These are phyloP conservation scores for Cyprinella venusta DNA, from an alignment of 2,797 vertebrate species.

Conservation along the genomic window DNA sequence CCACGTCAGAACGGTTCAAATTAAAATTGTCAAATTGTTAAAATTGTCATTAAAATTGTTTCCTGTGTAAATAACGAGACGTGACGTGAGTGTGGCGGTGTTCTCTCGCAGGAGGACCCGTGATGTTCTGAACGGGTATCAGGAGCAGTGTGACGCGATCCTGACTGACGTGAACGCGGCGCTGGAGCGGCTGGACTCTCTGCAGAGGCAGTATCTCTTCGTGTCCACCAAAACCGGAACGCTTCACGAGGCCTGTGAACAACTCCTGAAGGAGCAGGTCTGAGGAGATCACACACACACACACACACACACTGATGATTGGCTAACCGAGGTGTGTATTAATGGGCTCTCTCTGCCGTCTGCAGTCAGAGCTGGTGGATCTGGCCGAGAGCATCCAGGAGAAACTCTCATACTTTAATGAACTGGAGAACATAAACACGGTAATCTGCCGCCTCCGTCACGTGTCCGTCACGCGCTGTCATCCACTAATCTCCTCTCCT, in stretches of 20 bases:
- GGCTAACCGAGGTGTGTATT: neutral
- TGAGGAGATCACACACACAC: neutral
- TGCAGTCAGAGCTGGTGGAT: conserved; percentile 92
- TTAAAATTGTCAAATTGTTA: too few relatives aligned
- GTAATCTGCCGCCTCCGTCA: conserved; percentile 70
- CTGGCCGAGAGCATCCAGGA: conserved; percentile 96
- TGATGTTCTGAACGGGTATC: conserved; percentile 91
- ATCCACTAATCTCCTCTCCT: neutral
- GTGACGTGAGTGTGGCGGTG: too few relatives aligned
- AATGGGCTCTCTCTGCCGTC: conserved; percentile 56
- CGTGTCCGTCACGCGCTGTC: neutral
- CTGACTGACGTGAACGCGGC: conserved; percentile 89
- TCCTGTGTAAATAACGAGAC: too few relatives aligned
- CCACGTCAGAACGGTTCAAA: too few relatives aligned
- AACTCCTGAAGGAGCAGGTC: conserved; percentile 97
- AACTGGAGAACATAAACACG: conserved; percentile 94
- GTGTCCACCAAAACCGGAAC: conserved; percentile 97
- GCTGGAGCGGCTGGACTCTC: conserved; percentile 90
- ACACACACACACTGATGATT: neutral
- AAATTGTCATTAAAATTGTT: too few relatives aligned
- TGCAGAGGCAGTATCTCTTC: conserved; percentile 97
- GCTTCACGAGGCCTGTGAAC: conserved; percentile 94
- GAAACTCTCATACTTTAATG: conserved; percentile 98
- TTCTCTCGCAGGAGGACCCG: conserved; percentile 84
- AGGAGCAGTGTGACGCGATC: conserved; percentile 95